phyloP scores from a whole-genome alignment of 2,797 vertebrate species.

The Mormyrus hasselquistii region DNA sequence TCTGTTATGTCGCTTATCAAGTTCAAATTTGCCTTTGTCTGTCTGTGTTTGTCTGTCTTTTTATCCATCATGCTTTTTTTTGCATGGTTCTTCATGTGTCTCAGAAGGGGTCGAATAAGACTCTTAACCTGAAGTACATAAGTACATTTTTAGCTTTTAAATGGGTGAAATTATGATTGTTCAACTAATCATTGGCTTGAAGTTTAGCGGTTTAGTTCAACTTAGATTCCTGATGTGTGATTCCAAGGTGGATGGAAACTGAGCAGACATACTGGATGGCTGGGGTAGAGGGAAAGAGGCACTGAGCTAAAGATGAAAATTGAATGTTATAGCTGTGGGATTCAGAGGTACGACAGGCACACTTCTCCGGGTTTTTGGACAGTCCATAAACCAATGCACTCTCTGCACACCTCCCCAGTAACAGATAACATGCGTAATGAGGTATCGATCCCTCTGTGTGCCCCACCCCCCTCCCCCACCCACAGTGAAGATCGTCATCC shows the following conservation, averaged over 20 bases:
- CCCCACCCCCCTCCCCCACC: background rate
- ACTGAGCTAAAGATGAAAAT: background rate
- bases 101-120: background rate
- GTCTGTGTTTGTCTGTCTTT: no score
- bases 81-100: background rate
- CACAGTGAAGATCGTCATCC: conserved; percentile 94
- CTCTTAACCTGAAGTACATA: background rate
- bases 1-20: background rate
- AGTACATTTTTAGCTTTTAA: background rate
- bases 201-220: background rate
- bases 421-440: background rate
- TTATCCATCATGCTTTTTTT: no score
- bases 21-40: background rate
- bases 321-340: background rate
- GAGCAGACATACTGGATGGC: background rate
- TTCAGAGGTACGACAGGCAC: background rate
- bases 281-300: background rate
- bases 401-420: background rate
- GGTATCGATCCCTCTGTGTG: background rate
- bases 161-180: background rate
- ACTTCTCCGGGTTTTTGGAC: background rate
- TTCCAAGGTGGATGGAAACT: background rate
- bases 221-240: background rate
- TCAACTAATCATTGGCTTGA: background rate
- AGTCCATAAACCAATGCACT: background rate